A percentile compares a stretch with the other conserved stretches of the same genome.
phyloP scores from a whole-genome alignment of 2,888 invertebrate genomes.

The Salpingus planirostris region DNA sequence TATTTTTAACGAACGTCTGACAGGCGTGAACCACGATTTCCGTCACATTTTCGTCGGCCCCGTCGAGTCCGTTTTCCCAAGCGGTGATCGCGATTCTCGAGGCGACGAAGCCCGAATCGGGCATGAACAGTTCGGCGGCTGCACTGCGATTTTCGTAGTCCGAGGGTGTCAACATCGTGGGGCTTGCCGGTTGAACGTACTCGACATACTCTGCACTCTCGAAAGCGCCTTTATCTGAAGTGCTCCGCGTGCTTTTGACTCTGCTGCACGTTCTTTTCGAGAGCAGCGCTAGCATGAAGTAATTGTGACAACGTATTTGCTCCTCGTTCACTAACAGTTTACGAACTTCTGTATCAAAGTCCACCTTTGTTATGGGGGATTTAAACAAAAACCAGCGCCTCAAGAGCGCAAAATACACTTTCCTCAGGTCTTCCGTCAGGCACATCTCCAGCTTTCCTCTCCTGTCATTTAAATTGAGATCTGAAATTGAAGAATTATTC shows the following conservation, averaged over 20 bases:
- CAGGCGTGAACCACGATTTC: conserved; percentile 75
- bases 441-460: conserved; percentile 53
- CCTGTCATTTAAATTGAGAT: conserved; percentile 50
- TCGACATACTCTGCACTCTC: conserved; percentile 53
- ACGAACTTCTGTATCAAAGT: conserved; percentile 73
- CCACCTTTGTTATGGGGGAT: conserved; percentile 67
- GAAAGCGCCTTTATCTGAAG: conserved; percentile 51
- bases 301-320: conserved; percentile 75
- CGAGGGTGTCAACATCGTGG: conserved; percentile 33
- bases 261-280: conserved; percentile 21
- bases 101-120: conserved; percentile 74
- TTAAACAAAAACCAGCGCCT: conserved; percentile 60
- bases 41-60: conserved; percentile 74
- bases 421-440: conserved; percentile 58
- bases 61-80: conserved; percentile 82
- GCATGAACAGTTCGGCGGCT: conserved; percentile 68
- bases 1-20: conserved; percentile 71
- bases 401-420: conserved; percentile 61
- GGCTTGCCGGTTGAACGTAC: conserved; percentile 47
- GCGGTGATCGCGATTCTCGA: conserved; percentile 78
- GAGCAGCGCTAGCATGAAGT: conserved; percentile 67
- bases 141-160: conserved; percentile 49
- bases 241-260: conserved; percentile 40
- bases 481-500: no score
- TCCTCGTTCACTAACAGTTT: conserved; percentile 58